Base-by-base conservation (phyloP, 2,113 vertebrate genomes). In the Boleophthalmus pectinirostris region DNA sequence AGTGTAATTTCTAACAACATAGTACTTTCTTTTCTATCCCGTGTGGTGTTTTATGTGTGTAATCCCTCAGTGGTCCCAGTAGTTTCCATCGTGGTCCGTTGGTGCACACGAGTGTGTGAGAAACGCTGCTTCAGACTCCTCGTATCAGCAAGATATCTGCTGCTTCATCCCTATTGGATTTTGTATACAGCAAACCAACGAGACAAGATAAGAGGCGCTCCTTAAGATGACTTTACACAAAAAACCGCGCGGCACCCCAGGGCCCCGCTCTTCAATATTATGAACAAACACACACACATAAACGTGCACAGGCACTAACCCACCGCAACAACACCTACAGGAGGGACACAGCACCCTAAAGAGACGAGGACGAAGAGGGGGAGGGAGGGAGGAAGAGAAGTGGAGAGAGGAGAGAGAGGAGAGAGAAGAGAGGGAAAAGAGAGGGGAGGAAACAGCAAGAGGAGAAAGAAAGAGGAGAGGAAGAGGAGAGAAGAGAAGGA, bases 261-360 rank as follows among this genome's bases (percentile, higher is more conserved):
- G n/a, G n/a, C 53, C 23, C 15, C 6, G 47, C 7, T 29, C 4
- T 29, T 29, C 29, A 6, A 51, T 18, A 18, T 51, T 20, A 16
- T 51, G 47, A 51, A 51, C 47, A 51, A 18, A 51, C 71, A 76
- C 11, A 56, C 74, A 85, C 47, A 10, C 16, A 70, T 85, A 81
- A 83, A 86, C 80, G 82, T 85, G 82, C 74, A 3, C 80, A 86
- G 86, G 85, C 73, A 82, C 84, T 84, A 76, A 81, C 69, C 81
- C 79, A 84, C 82, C 10, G 82, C 89, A 82, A 81, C 88, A 90
- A 84, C 81, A 76, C 75, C 76, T 69, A 75, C 74, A 86, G 87
- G 85, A 87, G 91, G 86, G 91, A 87, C 89, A 89, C 76, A 87
- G 87, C 77, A 77, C 73, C 84, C 72, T 82, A 20, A 16, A 5